Base-by-base conservation (phyloP, 2,888 invertebrate genomes). In the Macropis europaea region DNA sequence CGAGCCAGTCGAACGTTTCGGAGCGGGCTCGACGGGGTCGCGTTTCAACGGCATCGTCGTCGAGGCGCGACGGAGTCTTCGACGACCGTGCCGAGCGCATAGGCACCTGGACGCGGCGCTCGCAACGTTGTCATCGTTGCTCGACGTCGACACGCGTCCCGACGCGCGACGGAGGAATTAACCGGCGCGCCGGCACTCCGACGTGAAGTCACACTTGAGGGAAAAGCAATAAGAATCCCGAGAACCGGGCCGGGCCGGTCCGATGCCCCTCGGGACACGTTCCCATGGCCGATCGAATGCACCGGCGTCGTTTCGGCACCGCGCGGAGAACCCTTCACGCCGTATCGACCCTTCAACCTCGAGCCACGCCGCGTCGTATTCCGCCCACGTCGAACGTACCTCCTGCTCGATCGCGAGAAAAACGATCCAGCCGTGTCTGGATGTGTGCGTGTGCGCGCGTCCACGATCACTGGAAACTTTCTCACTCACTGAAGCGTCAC, bases 321-420 rank as follows among this genome's bases (percentile, higher is more conserved):
- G 64, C 24, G 36, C 62, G 52, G 22, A 26, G 60, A 70, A 40
- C 73, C 73, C 60, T 77, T 76, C 45, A 47, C 69, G 63, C 50
- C 50, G 53, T 79, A 79, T 79, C 79, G 79, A 79, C 77, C 79
- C 67, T 73, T 56, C 66, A 67, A 72, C 61, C 76, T 43, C 70
- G 73, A 62, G 61, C 59, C 73, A 50, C 60, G 67, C n/a, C n/a
- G n/a, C n/a, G n/a, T n/a, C n/a, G n/a, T n/a, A 75, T 73, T 68
- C 69, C 73, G 60, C 68, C 73, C 62, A 63, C 62, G 63, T 73
- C 68, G 50, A 50, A 43, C 40, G n/a, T n/a, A n/a, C n/a, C n/a
- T n/a, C n/a, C 2, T 9, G 22, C 5, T 22, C 9, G 15, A 7
- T 5, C n/a, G 9, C 3, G 19, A 11, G 22, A 24, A 28, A 43